Evolutionary conservation across 1,140 invertebrate species (phyloP), one percentile per base, ranked within the genome.

Genomic region (Diuraphis noxia): DNA sequence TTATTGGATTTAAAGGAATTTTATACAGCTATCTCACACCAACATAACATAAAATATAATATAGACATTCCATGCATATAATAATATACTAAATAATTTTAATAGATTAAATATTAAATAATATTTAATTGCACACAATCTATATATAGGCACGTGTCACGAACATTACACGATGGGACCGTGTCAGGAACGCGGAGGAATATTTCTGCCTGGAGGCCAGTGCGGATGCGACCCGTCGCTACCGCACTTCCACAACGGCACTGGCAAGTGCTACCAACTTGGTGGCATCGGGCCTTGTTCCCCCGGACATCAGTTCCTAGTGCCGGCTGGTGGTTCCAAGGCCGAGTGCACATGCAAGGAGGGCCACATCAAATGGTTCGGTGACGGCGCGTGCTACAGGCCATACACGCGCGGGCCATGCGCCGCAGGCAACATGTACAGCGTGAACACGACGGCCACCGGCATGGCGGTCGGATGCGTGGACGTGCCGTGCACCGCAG

Each of bases 381-480:
- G 94, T 6, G 95, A 97, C 93, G 96, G 96, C 1, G 94, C 95
- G 0, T 97, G 97, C 93, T 97, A 97, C 93, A 94, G 96, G 40
- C 94, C 96, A 0, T 96, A 96, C 93, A 97, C 97, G 0, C 94
- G 95, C 91, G 97, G 97, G 0, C 97, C 97, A 0, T 97, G 97
- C 93, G 94, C 93, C 0, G 92, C 93, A 25, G 96, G 96, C 3
- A 94, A 96, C 84, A 96, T 97, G 94, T 92, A 92, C 82, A 92
- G 92, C 56, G 92, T 93, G 43, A 92, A 92, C 77, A 91, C 90
- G 79, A 92, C 92, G 86, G 90, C 91, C 56, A 81, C 92, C 52
- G 92, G 92, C 36, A 92, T 92, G 89, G 92, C 92, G 38, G 86
- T 92, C 19, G 88, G 92, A 0, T 93, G 93, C 92, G 91, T 93